Conservation (phyloP, 2,888 invertebrate genomes). For the Bellardia pandia region DNA sequence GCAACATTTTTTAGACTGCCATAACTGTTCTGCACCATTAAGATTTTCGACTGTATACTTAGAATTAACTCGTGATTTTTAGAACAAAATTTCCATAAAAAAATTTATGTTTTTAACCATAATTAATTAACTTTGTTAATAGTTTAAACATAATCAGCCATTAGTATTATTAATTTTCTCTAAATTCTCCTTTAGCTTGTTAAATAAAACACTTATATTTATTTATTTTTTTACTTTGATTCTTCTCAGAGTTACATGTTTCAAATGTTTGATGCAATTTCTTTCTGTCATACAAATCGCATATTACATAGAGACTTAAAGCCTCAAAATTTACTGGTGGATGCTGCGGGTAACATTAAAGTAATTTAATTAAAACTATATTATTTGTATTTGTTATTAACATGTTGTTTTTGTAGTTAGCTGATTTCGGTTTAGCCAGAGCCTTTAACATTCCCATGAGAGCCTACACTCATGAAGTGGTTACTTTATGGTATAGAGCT, state of each 20-base stretch:
- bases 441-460: constrained; percentile 96
- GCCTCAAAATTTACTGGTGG: constrained; percentile 97
- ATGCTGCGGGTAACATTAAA: constrained; percentile 94
- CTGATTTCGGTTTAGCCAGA: constrained; percentile 98
- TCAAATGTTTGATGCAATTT: constrained; percentile 94
- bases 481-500: constrained; percentile 98
- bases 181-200: neutral
- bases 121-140: too few relatives aligned
- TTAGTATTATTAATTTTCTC: too few relatives aligned
- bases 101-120: too few relatives aligned
- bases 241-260: constrained; percentile 89
- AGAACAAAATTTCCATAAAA: too few relatives aligned
- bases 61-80: too few relatives aligned
- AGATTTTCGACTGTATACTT: neutral
- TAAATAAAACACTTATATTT: neutral
- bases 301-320: constrained; percentile 97
- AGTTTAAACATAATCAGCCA: too few relatives aligned
- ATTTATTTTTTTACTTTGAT: neutral
- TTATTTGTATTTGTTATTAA: neutral
- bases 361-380: constrained; percentile 60
- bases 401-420: constrained; percentile 83
- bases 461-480: constrained; percentile 97
- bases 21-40: neutral
- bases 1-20: neutral
- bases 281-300: constrained; percentile 95